These are phyloP conservation scores for Gavialis gangeticus DNA, from an alignment of 2,113 vertebrate species.

Conservation along the genomic window DNA sequence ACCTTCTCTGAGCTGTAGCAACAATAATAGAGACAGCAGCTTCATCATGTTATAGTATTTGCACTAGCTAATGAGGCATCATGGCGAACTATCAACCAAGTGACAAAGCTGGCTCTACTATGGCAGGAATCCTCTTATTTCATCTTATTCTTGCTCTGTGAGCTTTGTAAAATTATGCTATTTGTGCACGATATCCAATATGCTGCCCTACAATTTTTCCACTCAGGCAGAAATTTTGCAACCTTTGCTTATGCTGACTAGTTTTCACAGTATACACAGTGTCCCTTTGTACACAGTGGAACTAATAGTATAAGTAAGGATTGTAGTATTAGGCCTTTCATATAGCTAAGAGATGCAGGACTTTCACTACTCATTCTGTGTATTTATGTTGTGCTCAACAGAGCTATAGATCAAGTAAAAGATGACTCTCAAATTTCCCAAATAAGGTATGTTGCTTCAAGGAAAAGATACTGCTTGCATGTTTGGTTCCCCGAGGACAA, in stretches of 20 bases:
- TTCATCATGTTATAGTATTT: neutral
- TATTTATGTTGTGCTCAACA: neutral
- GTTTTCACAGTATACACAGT: fast-evolving
- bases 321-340: neutral
- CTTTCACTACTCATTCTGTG: neutral
- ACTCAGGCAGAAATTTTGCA: neutral
- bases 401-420: neutral
- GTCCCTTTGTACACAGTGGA: fast-evolving
- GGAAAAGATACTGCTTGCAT: fast-evolving
- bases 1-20: neutral
- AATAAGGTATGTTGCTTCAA: neutral
- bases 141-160: neutral
- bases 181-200: neutral
- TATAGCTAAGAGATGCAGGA: neutral
- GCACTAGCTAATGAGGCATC: neutral
- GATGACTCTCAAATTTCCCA: neutral
- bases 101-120: neutral
- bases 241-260: neutral
- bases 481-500: too few species aligned
- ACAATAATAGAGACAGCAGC: neutral
- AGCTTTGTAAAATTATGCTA: neutral
- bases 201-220: neutral
- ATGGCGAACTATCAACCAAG: neutral
- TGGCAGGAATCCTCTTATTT: neutral
- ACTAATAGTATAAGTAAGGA: fast-evolving